These are phyloP conservation scores for Peromyscus eremicus DNA, from an alignment of 2,797 vertebrate genomes.

Conservation along the genomic window DNA sequence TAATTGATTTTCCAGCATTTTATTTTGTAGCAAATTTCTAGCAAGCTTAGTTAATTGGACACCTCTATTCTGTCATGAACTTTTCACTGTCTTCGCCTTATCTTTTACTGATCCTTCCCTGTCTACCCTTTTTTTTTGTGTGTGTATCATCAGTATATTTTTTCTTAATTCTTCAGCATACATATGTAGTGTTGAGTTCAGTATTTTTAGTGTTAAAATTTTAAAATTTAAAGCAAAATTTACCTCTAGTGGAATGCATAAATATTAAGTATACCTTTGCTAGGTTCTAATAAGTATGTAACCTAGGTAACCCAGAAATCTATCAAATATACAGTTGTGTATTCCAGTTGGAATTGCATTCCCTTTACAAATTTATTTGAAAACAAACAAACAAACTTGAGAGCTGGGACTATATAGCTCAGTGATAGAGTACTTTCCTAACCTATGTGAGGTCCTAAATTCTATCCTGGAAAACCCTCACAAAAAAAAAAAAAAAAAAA, in stretches of 20 bases:
- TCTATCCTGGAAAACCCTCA: too few species aligned
- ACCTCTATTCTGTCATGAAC: background rate
- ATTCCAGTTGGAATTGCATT: background rate
- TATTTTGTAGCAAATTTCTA: conserved; percentile 57
- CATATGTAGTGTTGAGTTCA: conserved; percentile 13
- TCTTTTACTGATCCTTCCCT: background rate
- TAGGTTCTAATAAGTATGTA: background rate
- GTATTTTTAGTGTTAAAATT: conserved; percentile 53
- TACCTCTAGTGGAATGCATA: conserved; percentile 17
- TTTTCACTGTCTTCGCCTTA: conserved; percentile 22
- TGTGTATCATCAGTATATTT: background rate
- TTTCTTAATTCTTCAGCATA: conserved; percentile 33
- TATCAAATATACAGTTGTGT: background rate
- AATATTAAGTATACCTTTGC: conserved; percentile 44
- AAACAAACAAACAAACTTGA: too few species aligned
- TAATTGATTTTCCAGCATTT: conserved; percentile 52
- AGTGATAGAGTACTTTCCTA: background rate
- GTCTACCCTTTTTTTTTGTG: too few species aligned
- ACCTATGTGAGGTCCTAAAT: background rate
- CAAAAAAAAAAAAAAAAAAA: background rate
- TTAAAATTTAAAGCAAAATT: conserved; percentile 39
- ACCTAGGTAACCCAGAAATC: conserved; percentile 20
- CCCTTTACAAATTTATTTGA: background rate
- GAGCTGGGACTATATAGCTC: background rate
- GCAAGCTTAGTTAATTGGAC: conserved; percentile 5